phyloP scores from a whole-genome alignment of 2,888 invertebrate genomes.

The Hylaea fasciaria region DNA sequence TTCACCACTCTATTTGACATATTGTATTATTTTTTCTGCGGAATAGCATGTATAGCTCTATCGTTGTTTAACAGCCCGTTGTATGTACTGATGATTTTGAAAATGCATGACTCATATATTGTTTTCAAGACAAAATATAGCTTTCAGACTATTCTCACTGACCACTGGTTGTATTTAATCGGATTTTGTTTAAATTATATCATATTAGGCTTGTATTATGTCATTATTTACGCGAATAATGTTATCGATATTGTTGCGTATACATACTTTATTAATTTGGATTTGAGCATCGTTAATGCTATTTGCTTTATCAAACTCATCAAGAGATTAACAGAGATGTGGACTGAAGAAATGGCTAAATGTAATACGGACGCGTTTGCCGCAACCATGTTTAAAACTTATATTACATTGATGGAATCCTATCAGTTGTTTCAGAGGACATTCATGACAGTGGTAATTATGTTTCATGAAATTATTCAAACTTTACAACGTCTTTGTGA shows the following conservation, averaged over 20 bases:
- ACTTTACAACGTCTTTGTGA: background rate
- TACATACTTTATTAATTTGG: conserved; percentile 1
- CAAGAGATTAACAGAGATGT: conserved; percentile 9
- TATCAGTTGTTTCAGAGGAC: conserved; percentile 1
- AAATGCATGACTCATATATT: conserved; percentile 7
- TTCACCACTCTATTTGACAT: background rate
- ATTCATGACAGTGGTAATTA: conserved; percentile 10
- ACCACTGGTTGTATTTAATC: background rate
- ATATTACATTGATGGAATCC: conserved; percentile 1
- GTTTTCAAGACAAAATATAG: conserved; percentile 6
- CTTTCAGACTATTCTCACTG: background rate
- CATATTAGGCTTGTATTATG: background rate
- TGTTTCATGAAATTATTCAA: background rate
- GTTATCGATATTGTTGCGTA: background rate
- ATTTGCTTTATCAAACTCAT: conserved; percentile 15
- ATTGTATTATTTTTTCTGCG: background rate
- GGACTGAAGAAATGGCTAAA: conserved; percentile 6
- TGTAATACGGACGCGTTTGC: background rate
- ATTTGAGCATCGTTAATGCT: conserved; percentile 9
- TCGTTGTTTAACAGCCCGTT: background rate
- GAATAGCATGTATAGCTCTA: no score
- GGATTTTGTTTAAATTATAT: background rate
- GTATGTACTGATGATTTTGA: background rate
- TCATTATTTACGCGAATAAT: no score
- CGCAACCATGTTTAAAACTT: no score